Conservation (phyloP, 2,113 vertebrate species). For the Cyprinodon tularosa region DNA sequence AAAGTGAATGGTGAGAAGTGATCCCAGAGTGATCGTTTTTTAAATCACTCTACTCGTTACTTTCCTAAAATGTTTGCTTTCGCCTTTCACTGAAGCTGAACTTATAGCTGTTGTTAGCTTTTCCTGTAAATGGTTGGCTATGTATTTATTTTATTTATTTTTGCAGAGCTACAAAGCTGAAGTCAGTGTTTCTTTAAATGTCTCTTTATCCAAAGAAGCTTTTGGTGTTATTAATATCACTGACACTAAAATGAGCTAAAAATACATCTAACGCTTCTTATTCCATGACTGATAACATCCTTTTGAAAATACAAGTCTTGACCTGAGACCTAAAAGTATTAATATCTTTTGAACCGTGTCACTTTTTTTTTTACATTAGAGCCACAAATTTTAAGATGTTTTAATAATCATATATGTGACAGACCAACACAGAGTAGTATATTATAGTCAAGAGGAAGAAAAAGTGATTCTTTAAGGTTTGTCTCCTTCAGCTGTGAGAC, state of each 20-base stretch:
- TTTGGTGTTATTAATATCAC: conserved; percentile 58
- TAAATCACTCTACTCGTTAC: background rate
- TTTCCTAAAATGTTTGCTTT: background rate
- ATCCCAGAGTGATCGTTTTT: background rate
- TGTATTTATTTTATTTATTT: background rate
- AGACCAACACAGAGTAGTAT: background rate
- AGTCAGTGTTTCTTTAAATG: conserved; percentile 21
- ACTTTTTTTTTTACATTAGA: background rate
- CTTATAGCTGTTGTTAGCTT: background rate
- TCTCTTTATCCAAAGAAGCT: conserved; percentile 31
- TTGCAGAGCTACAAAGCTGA: background rate
- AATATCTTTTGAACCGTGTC: background rate
- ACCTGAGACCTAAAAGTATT: conserved; percentile 29
- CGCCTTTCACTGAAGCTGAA: background rate
- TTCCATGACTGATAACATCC: conserved; percentile 46
- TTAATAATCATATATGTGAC: background rate
- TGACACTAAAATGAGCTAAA: conserved; percentile 42
- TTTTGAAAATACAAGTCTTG: conserved; percentile 26
- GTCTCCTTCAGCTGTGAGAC: background rate
- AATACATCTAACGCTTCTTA: conserved; percentile 48
- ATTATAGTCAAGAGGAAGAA: background rate
- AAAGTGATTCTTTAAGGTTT: background rate
- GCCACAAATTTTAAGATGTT: background rate
- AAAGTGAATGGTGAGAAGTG: background rate
- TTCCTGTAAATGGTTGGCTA: background rate